These are phyloP conservation scores for Trichomalopsis sarcophagae DNA, from an alignment of 1,140 invertebrate species.

Conservation along the genomic window DNA sequence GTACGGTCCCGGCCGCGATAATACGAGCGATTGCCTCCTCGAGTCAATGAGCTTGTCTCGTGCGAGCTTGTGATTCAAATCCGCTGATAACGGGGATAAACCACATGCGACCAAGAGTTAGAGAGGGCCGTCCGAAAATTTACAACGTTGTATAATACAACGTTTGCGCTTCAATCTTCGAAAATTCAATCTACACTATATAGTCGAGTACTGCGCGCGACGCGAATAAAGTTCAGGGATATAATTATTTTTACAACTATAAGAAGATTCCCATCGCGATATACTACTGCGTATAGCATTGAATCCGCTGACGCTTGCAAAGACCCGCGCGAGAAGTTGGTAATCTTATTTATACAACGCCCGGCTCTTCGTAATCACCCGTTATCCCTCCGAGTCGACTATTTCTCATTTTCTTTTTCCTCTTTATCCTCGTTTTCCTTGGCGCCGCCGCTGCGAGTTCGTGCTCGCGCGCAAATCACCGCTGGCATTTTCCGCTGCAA, in stretches of 20 bases:
- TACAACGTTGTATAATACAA: background rate
- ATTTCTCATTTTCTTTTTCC: constrained; percentile 35
- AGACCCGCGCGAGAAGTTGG: constrained; percentile 3
- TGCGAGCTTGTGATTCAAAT: constrained; percentile 16
- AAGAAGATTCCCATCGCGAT: background rate
- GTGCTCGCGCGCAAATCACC: background rate
- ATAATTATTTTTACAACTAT: constrained; percentile 2
- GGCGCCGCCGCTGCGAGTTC: background rate
- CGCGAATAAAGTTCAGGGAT: background rate
- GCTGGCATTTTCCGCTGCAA: background rate
- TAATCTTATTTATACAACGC: constrained; percentile 48
- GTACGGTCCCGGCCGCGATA: background rate
- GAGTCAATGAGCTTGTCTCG: constrained; percentile 20
- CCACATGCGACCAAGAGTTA: background rate
- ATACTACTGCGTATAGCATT: too few relatives aligned
- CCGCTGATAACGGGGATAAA: constrained; percentile 7
- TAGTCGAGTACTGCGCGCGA: too few relatives aligned
- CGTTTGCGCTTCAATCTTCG: too few relatives aligned
- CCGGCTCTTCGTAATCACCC: constrained; percentile 41
- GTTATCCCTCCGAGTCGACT: constrained; percentile 40
- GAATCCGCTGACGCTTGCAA: background rate
- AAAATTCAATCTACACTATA: too few relatives aligned
- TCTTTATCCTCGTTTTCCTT: constrained; percentile 9
- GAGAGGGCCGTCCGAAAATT: too few relatives aligned
- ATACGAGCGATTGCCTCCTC: constrained; percentile 21